Evolutionary conservation across 2,797 vertebrate species (phyloP).

Genomic region (Rhinatrema bivittatum): DNA sequence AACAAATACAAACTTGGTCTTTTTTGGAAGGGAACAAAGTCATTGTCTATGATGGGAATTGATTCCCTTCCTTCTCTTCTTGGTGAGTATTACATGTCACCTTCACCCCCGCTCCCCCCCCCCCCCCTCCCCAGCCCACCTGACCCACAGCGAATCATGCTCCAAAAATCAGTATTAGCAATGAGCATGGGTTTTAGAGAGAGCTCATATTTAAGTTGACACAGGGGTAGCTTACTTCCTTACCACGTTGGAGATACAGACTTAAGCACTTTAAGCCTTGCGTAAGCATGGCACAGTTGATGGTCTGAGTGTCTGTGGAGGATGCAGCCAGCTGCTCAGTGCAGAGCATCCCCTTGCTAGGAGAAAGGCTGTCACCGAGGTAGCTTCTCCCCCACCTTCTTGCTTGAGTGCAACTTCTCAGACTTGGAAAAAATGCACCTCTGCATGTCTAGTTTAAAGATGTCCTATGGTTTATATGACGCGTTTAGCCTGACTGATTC

Average conservation of each 20-base stretch:
- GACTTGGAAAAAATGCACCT: too few species aligned
- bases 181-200: conserved; percentile 1
- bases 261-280: conserved; percentile 36
- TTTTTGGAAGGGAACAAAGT: conserved; percentile 31
- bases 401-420: conserved; percentile 32
- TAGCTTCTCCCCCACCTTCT: conserved; percentile 33
- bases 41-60: conserved; percentile 34
- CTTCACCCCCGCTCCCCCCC: too few species aligned
- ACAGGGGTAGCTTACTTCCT: conserved; percentile 19
- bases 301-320: conserved; percentile 27
- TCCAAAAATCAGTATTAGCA: conserved; percentile 24
- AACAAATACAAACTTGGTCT: conserved; percentile 58
- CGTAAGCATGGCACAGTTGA: conserved; percentile 32
- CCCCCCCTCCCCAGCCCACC: too few species aligned
- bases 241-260: conserved; percentile 26
- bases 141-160: conserved; percentile 35
- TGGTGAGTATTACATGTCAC: conserved; percentile 26
- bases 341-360: conserved; percentile 29
- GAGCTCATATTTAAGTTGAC: not conserved
- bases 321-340: conserved; percentile 41
- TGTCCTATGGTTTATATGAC: too few species aligned
- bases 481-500: too few species aligned
- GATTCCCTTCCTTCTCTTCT: conserved; percentile 38
- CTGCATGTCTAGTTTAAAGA: too few species aligned
- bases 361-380: conserved; percentile 35